Evolutionary conservation across 2,888 invertebrate species (phyloP), one percentile per base, ranked within the genome.

Genomic region (Drosophila yooni): DNA sequence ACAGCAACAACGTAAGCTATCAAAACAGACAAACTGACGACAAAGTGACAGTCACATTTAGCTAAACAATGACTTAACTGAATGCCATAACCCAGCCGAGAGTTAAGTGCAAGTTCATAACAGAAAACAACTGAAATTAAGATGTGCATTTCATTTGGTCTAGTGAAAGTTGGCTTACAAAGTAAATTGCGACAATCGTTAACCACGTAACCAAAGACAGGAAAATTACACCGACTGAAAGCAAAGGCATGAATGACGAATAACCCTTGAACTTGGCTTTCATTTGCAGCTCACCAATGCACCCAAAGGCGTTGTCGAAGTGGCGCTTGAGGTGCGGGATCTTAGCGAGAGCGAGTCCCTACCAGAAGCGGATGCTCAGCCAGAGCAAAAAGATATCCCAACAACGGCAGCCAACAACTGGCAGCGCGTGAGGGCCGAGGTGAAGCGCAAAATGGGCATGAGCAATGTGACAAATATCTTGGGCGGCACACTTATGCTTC

Each of bases 281-380:
- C 29, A 31, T 60, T 75, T 78, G 6, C 62, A 93, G 92, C 70
- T 91, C 31, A 69, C 85, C 11, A 91, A 91, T 64, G 88, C 93
- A 2, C 74, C 90, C 25, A 93, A 93, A 85, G 93, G 93, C 27
- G 90, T 93, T 51, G 87, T 93, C 15, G 93, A 93, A 82, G 53
- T 93, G 62, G 86, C 91, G n/a, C 81, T 93, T 7, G 92, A 93
- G 61, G 72, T 93, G 59, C 90, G 90, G 50, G 93, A 93, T 80
- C 82, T 91, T 48, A 76, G 80, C 62, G 82, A 80, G 50, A 60
- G 54, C 31, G 88, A 74, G 0, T 6, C 53, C 3, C 65, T 43
- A 2, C 31, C 2, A 11, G 57, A 50, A 7, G 7, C 21, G 5
- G 70, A 53, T 0, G 36, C 31, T 7, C 33, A 13, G n/a, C 33